These are phyloP conservation scores for Apotomis capreana DNA, from an alignment of 2,888 invertebrate genomes.

Conservation along the genomic window DNA sequence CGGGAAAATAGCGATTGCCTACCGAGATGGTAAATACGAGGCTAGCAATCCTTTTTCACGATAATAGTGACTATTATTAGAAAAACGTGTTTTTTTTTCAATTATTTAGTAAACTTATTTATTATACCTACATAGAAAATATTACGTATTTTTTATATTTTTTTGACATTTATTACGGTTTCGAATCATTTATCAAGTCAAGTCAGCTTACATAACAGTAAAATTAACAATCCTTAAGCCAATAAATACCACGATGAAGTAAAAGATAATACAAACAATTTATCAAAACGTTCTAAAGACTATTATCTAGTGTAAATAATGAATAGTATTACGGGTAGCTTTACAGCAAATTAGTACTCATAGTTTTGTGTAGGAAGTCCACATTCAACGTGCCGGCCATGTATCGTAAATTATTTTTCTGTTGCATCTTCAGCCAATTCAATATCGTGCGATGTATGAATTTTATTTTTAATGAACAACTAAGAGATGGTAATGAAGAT, in stretches of 20 bases:
- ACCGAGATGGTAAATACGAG: no score
- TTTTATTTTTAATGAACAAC: not conserved
- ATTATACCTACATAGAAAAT: no score
- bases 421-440: not conserved
- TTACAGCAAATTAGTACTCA: not conserved
- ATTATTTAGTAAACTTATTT: no score
- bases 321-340: not conserved
- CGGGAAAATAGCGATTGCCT: no score
- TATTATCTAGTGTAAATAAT: not conserved
- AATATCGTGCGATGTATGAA: not conserved
- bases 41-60: no score
- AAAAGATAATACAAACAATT: conserved; percentile 1
- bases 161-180: not conserved
- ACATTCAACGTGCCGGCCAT: not conserved
- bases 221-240: not conserved
- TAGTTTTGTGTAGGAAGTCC: not conserved
- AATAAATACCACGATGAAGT: not conserved
- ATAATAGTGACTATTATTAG: no score
- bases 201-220: conserved; percentile 4
- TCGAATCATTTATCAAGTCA: conserved; percentile 7
- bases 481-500: not conserved
- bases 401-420: not conserved
- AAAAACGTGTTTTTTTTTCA: no score
- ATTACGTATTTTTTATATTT: no score
- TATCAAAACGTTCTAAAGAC: not conserved